phyloP scores from a whole-genome alignment of 1,140 invertebrate genomes.

The Megalopta genalis region DNA sequence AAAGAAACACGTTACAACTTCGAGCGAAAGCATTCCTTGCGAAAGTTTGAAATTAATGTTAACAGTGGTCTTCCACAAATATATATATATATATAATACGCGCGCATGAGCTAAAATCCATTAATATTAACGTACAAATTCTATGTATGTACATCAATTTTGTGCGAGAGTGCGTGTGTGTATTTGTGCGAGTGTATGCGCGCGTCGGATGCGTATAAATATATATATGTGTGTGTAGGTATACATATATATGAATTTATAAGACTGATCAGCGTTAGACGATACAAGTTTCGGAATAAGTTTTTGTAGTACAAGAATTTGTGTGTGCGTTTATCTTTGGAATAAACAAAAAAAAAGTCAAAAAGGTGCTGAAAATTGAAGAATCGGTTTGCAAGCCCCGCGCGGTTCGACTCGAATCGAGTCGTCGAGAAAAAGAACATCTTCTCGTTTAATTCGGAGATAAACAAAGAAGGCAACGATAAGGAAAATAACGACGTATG shows the following conservation, averaged over 20 bases:
- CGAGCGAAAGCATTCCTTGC: not conserved
- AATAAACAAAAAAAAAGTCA: not conserved
- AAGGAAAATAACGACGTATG: not conserved
- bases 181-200: not conserved
- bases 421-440: not conserved
- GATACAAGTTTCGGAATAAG: constrained; percentile 15
- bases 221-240: no score
- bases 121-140: not conserved
- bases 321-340: not conserved
- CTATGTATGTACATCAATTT: not conserved
- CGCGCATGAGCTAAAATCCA: not conserved
- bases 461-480: not conserved
- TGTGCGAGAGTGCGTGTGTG: not conserved
- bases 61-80: not conserved
- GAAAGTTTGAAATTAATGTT: not conserved
- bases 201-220: no score
- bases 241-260: constrained; percentile 22
- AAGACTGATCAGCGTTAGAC: constrained; percentile 43
- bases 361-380: not conserved
- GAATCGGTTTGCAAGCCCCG: not conserved
- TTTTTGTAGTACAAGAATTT: constrained; percentile 12
- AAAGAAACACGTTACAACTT: not conserved
- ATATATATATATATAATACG: not conserved
- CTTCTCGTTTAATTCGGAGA: not conserved
- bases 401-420: not conserved